phyloP scores from a whole-genome alignment of 2,113 vertebrate species.

The Sakesphorus luctuosus region DNA sequence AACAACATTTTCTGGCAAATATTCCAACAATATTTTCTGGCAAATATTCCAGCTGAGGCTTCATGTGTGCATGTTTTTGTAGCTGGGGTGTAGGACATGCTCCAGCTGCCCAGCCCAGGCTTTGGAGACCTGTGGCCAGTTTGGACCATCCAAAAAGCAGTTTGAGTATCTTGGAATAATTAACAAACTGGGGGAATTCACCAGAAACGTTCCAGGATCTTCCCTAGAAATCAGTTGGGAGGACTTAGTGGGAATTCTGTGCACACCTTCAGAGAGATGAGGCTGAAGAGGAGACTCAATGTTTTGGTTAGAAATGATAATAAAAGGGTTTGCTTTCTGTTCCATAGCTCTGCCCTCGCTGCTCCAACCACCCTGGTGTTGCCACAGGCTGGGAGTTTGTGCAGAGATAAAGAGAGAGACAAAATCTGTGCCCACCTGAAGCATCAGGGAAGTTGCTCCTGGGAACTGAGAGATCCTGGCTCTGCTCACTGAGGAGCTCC shows the following conservation, averaged over 20 bases:
- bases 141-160: not conserved
- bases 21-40: not conserved
- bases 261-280: not conserved
- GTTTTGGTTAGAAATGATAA: not conserved
- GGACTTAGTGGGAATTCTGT: not conserved
- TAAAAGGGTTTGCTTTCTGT: not conserved
- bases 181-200: not conserved
- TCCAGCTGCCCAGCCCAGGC: not conserved
- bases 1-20: not conserved
- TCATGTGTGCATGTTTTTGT: fast-evolving
- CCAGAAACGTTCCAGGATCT: not conserved
- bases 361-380: fast-evolving
- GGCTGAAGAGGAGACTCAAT: not conserved
- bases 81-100: not conserved
- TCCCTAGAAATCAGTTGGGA: not conserved
- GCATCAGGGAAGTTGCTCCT: not conserved
- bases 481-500: not conserved
- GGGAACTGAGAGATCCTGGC: fast-evolving
- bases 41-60: not conserved
- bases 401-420: not conserved
- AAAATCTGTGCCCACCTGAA: not conserved
- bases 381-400: not conserved
- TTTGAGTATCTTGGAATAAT: not conserved
- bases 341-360: not conserved
- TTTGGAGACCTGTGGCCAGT: not conserved